These are phyloP conservation scores for Dufourea novaeangliae DNA, from an alignment of 1,140 invertebrate genomes.

Conservation along the genomic window DNA sequence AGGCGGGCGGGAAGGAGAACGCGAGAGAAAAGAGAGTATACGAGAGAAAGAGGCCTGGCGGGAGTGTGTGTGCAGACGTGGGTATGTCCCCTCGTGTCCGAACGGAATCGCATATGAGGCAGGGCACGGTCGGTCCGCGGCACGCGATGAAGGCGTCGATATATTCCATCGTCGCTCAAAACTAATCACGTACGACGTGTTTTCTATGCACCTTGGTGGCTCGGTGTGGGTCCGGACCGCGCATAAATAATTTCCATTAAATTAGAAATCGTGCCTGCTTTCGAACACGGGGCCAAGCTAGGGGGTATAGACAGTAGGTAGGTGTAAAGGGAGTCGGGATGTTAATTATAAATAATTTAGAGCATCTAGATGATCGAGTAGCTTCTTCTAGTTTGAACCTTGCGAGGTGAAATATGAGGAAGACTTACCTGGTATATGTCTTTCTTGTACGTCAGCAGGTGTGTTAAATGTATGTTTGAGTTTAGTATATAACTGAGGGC, in stretches of 20 bases:
- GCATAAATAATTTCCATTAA: slow-evolving; percentile 46
- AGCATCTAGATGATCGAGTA: too few species aligned
- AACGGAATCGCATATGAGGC: slow-evolving; percentile 68
- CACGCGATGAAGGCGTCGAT: slow-evolving; percentile 43
- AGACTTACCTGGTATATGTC: too few species aligned
- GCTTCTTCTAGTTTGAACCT: too few species aligned
- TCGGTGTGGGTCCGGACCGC: not conserved
- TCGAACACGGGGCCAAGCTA: not conserved
- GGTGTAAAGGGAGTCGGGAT: too few species aligned
- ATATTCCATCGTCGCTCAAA: slow-evolving; percentile 42
- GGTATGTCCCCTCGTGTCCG: slow-evolving; percentile 55
- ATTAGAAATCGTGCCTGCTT: slow-evolving; percentile 48
- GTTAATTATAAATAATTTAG: slow-evolving; percentile 72
- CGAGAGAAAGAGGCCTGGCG: slow-evolving; percentile 34
- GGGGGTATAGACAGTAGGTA: not conserved
- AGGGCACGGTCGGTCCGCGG: slow-evolving; percentile 6
- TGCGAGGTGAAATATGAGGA: too few species aligned
- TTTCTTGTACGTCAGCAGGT: too few species aligned
- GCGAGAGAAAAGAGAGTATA: slow-evolving; percentile 51
- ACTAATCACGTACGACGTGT: slow-evolving; percentile 53
- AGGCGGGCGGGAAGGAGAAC: slow-evolving; percentile 23
- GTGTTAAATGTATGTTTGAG: too few species aligned
- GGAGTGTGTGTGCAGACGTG: slow-evolving; percentile 52
- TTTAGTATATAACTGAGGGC: too few species aligned
- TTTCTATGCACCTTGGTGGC: slow-evolving; percentile 48